Evolutionary conservation across 2,113 vertebrate genomes (phyloP), one percentile per base, ranked within the genome.

Genomic region (Phalacrocorax pelagicus): DNA sequence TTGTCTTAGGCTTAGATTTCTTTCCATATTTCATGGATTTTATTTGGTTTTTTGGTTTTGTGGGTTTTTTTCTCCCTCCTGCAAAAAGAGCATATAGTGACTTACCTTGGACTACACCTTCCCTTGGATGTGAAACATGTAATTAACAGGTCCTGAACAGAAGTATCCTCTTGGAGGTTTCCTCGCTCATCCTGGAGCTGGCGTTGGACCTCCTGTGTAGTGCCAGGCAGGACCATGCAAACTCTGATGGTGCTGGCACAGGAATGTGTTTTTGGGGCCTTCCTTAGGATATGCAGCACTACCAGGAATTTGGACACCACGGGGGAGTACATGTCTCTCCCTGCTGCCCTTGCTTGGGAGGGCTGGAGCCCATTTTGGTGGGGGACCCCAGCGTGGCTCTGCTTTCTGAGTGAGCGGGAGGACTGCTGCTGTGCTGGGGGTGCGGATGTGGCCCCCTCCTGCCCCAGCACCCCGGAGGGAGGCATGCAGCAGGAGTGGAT

Each of bases 21-120:
- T 88, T 75, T 15, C 23, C 29, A 0, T 49, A 2, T 61, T 55
- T 58, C 0, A 0, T 81, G 23, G 2, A 0, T 2, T 49, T 65
- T 55, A 12, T 15, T 67, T n/a, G 36, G 36, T 5, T 62, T 58
- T 72, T 34, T 21, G 9, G 10, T 27, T 82, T 63, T 57, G 14
- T 20, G 17, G 26, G 3, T 42, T 40, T 57, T 40, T 57, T 42
- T 38, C 10, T 4, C 30, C 3, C 10, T 66, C 27, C 18, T 89
- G 36, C 34, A 66, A 20, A 83, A 77, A 49, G 46, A 81, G 16
- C 12, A 17, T 36, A 17, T 34, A 72, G 36, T 73, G 36, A 5
- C 66, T 77, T 80, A 52, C 20, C 34, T 86, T 77, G 38, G 24
- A 73, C 46, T 86, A 4, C 9, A 15, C 26, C 9, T 88, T 78